These are phyloP conservation scores for Stictocephala bisonia DNA, from an alignment of 2,888 invertebrate genomes.

Conservation along the genomic window DNA sequence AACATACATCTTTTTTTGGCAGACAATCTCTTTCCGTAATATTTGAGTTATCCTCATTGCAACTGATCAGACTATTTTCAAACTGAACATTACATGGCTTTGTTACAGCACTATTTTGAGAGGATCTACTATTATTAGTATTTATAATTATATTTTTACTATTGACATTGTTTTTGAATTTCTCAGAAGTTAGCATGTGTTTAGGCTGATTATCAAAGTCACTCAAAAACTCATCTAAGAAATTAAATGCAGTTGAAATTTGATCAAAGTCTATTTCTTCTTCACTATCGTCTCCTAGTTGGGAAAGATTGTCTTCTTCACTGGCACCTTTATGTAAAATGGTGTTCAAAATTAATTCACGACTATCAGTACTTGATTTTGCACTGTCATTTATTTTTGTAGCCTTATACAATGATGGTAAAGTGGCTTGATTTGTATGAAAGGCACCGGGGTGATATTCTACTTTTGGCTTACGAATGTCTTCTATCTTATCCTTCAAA, in stretches of 20 bases:
- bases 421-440: not conserved
- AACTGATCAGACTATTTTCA: too few relatives aligned
- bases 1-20: too few relatives aligned
- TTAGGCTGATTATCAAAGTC: conserved; percentile 28
- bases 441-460: conserved; percentile 32
- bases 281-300: conserved; percentile 18
- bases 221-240: conserved; percentile 7
- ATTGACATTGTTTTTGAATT: too few relatives aligned
- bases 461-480: conserved; percentile 12
- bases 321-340: not conserved
- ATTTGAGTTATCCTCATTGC: too few relatives aligned
- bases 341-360: not conserved
- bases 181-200: too few relatives aligned
- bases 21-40: too few relatives aligned
- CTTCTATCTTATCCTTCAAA: conserved; percentile 8
- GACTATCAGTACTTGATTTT: not conserved
- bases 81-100: too few relatives aligned
- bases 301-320: not conserved
- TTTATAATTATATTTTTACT: too few relatives aligned
- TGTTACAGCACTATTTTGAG: too few relatives aligned
- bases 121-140: too few relatives aligned
- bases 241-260: conserved; percentile 17
- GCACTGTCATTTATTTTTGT: conserved; percentile 1
- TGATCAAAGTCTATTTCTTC: conserved; percentile 26
- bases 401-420: conserved; percentile 20